phyloP scores from a whole-genome alignment of 1,140 invertebrate genomes.

The Drosophila repletoides region DNA sequence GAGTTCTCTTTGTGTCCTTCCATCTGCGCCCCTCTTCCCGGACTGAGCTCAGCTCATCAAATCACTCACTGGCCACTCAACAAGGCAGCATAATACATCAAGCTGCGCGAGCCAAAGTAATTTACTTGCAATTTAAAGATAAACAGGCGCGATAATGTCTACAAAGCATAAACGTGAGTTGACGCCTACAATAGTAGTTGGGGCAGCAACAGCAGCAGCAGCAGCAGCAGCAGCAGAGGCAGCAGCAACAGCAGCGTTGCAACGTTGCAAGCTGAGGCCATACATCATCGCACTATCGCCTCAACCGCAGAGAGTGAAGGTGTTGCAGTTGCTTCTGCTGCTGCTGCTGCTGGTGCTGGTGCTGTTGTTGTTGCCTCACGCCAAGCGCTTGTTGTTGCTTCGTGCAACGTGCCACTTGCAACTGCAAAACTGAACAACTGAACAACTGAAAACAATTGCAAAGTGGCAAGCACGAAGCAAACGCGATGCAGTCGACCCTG shows the following conservation, averaged over 20 bases:
- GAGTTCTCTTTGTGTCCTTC: neutral
- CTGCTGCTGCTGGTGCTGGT: conserved; percentile 33
- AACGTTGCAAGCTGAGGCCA: conserved; percentile 37
- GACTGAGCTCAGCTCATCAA: conserved; percentile 50
- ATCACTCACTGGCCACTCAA: conserved; percentile 71
- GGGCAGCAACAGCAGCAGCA: neutral
- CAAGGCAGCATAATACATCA: conserved; percentile 71
- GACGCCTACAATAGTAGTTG: conserved; percentile 71
- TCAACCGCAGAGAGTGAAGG: conserved; percentile 67
- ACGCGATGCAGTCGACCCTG: conserved; percentile 72
- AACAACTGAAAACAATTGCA: conserved; percentile 61
- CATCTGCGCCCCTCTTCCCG: neutral
- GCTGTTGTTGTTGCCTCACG: conserved; percentile 37
- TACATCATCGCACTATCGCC: conserved; percentile 72
- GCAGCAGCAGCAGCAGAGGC: neutral
- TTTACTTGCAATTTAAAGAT: conserved; percentile 81
- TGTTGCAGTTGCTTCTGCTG: conserved; percentile 56
- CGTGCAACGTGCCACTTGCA: conserved; percentile 50
- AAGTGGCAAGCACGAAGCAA: conserved; percentile 65
- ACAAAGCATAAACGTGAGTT: conserved; percentile 82
- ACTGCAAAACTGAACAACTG: conserved; percentile 7
- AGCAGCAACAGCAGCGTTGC: conserved; percentile 1
- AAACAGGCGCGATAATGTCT: conserved; percentile 81
- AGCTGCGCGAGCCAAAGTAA: conserved; percentile 75
- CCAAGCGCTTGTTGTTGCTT: conserved; percentile 33